phyloP scores from a whole-genome alignment of 2,797 vertebrate species.

The Cercopithecus diana region DNA sequence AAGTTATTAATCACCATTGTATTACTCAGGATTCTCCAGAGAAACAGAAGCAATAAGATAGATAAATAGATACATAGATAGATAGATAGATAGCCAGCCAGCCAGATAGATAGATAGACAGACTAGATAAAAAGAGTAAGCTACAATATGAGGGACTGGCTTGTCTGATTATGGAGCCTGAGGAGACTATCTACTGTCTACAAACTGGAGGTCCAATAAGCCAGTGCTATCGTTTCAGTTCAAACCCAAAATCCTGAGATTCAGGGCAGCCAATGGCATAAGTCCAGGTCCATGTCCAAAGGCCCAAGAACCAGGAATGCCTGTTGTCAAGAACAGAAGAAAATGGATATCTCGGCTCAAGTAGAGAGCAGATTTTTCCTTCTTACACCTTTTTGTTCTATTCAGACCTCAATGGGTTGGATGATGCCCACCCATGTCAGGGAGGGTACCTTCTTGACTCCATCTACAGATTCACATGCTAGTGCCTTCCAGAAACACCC shows the following conservation, averaged over 20 bases:
- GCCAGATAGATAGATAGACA: not conserved
- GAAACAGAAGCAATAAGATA: not conserved
- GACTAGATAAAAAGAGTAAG: not conserved
- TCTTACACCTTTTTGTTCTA: not conserved
- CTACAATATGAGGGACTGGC: not conserved
- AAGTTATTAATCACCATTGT: not conserved
- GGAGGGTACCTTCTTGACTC: not conserved
- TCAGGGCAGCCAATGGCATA: not conserved
- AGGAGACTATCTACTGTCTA: not conserved
- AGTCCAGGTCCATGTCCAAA: not conserved
- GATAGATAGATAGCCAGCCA: not conserved
- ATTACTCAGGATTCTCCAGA: not conserved
- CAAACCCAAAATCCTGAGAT: not conserved
- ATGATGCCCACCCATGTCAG: no score
- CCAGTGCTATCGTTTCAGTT: not conserved
- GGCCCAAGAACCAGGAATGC: not conserved
- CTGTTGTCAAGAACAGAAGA: not conserved
- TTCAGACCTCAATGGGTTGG: not conserved
- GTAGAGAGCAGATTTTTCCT: not conserved
- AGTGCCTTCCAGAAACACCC: not conserved
- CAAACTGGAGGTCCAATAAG: not conserved
- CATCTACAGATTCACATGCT: not conserved
- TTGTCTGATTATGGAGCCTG: not conserved
- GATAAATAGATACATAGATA: not conserved
- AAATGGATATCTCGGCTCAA: not conserved